Evolutionary conservation across 1,140 invertebrate genomes (phyloP).

Genomic region (Bombus ignitus): DNA sequence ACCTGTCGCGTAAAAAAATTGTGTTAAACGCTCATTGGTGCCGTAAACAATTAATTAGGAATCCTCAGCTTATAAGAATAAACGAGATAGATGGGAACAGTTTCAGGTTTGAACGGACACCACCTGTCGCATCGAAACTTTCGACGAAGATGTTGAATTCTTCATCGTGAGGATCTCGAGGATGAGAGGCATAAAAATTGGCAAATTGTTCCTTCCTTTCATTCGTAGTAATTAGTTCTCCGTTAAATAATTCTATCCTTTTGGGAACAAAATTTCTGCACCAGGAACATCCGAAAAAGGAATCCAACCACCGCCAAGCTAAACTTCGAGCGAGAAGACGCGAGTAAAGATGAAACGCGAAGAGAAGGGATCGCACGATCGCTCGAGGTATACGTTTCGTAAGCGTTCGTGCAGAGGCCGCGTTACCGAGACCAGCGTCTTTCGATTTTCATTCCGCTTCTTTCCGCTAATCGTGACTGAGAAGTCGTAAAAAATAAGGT

Average conservation of each 20-base stretch:
- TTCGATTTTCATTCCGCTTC: slow-evolving; percentile 74
- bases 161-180: neutral
- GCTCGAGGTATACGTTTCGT: neutral
- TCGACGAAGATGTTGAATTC: neutral
- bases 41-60: slow-evolving; percentile 36
- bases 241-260: too few species aligned
- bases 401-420: slow-evolving; percentile 27
- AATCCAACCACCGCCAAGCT: neutral
- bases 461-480: slow-evolving; percentile 77
- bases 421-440: slow-evolving; percentile 42
- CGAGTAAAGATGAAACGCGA: too few species aligned
- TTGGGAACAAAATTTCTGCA: neutral
- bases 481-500: slow-evolving; percentile 80
- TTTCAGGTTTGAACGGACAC: neutral
- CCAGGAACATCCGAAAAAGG: neutral
- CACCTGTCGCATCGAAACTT: slow-evolving; percentile 17
- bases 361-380: slow-evolving; percentile 8
- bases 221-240: too few species aligned
- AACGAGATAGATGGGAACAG: neutral
- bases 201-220: neutral
- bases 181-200: neutral
- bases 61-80: neutral
- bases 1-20: slow-evolving; percentile 29
- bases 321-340: neutral
- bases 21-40: neutral